Conservation (phyloP, 1,140 invertebrate species). For the Drosophila busckii region DNA sequence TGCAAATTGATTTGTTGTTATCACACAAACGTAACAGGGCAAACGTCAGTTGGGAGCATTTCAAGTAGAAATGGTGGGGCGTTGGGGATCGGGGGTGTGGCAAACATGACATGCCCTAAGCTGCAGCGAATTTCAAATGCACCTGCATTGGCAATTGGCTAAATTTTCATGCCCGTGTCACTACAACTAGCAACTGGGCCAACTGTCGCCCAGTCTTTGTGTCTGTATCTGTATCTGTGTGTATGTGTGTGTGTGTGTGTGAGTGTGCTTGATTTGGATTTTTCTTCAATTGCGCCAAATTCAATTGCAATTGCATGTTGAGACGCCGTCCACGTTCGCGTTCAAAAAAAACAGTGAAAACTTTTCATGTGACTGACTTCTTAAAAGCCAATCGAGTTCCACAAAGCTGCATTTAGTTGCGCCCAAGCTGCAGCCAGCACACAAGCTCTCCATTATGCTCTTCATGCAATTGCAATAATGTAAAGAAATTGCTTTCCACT, state of each 20-base stretch:
- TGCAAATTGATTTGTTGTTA: slow-evolving; percentile 77
- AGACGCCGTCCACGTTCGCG: slow-evolving; percentile 44
- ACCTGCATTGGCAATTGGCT: slow-evolving; percentile 66
- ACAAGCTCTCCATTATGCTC: slow-evolving; percentile 55
- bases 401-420: slow-evolving; percentile 36
- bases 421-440: not conserved
- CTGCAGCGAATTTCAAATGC: slow-evolving; percentile 70
- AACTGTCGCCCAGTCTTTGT: slow-evolving; percentile 41
- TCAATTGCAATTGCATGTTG: slow-evolving; percentile 70
- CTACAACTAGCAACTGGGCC: slow-evolving; percentile 66
- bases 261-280: slow-evolving; percentile 41
- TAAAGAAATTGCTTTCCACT: slow-evolving; percentile 61
- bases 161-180: slow-evolving; percentile 65
- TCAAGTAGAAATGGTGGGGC: not conserved
- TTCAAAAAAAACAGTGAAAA: slow-evolving; percentile 45
- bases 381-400: slow-evolving; percentile 72
- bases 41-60: not conserved
- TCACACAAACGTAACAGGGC: slow-evolving; percentile 44
- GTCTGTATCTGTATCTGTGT: not conserved
- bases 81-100: not conserved
- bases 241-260: slow-evolving; percentile 3
- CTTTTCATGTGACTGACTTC: slow-evolving; percentile 62
- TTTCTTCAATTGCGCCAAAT: slow-evolving; percentile 52
- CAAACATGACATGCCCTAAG: slow-evolving; percentile 24
- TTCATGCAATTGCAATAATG: slow-evolving; percentile 61